Evolutionary conservation across 92 coral and sea anemone genomes (phyloP), one percentile per base, ranked within the genome.

Genomic region (Plumapathes pennacea): DNA sequence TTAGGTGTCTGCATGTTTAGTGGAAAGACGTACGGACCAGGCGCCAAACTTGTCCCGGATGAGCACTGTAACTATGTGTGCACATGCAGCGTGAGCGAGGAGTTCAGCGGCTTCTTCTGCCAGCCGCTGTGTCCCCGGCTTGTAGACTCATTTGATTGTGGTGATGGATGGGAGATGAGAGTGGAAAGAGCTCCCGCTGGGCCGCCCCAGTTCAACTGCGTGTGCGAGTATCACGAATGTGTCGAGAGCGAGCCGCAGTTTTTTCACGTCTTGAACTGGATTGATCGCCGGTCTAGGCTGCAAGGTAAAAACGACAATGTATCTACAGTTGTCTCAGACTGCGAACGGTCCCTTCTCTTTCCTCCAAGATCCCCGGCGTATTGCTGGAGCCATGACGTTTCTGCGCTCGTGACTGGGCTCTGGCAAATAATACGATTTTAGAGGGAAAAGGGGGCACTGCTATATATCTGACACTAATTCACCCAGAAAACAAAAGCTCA

Each of bases 41-140:
- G n/a, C n/a, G n/a, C n/a, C n/a, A n/a, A n/a, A n/a, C n/a, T 38
- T 47, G 69, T 59, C 56, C 83, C 55, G 50, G 62, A 25, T 62
- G 71, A 51, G 44, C 33, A 27, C 25, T 76, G 63, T 55, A 25
- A 41, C 12, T 62, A 58, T 38, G 36, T 38, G 38, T 66, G 83
- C 39, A 67, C 50, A 10, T 34, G 67, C 46, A 21, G 50, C 20
- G 83, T 76, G 30, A 48, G 51, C 4, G 51, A 39, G 25, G 11
- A 58, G 44, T 76, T 38, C 39, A 58, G 50, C 12, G 83, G 76
- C 15, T 76, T 67, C 50, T 47, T 67, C 22, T 76, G 83, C 27
- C 57, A 67, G 22, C 83, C 76, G 2, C 55, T 76, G 27, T 76
- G 83, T 30, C 45, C 48, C 17, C 39, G 17, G 14, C 67, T 57